phyloP scores from a whole-genome alignment of 2,888 invertebrate genomes.

The Aspidiotus rigidus region DNA sequence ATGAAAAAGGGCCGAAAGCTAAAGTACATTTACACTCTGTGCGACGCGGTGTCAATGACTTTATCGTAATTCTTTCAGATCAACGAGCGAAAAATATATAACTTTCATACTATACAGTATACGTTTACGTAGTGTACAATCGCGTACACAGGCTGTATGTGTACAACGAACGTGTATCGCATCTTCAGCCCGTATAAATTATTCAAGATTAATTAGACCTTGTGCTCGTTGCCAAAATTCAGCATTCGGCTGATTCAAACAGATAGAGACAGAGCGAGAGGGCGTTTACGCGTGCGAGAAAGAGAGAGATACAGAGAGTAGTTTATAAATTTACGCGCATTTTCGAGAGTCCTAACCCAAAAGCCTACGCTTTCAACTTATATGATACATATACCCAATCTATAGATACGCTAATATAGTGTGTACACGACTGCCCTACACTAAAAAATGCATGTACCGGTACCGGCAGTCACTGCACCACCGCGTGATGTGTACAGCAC shows the following conservation, averaged over 20 bases:
- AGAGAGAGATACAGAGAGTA: too few species aligned
- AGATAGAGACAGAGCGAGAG: background rate
- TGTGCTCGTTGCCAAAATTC: background rate
- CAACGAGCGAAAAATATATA: background rate
- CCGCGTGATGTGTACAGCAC: too few species aligned
- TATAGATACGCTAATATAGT: too few species aligned
- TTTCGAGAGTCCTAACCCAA: background rate
- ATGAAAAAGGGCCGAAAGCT: too few species aligned
- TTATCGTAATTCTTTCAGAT: background rate
- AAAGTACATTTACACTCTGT: background rate
- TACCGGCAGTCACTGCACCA: too few species aligned
- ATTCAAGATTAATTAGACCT: conserved; percentile 2
- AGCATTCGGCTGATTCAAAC: background rate
- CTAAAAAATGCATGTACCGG: too few species aligned
- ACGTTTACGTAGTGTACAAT: too few species aligned
- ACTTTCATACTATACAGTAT: background rate
- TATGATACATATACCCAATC: too few species aligned
- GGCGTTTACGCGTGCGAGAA: background rate
- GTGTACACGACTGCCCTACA: too few species aligned
- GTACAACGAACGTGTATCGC: background rate
- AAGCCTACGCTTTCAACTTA: too few species aligned
- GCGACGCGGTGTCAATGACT: background rate
- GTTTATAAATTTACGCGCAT: conserved; percentile 1
- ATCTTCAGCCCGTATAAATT: background rate
- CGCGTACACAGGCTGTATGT: background rate